phyloP scores from a whole-genome alignment of 2,113 vertebrate genomes.

The Sapayoa aenigma region DNA sequence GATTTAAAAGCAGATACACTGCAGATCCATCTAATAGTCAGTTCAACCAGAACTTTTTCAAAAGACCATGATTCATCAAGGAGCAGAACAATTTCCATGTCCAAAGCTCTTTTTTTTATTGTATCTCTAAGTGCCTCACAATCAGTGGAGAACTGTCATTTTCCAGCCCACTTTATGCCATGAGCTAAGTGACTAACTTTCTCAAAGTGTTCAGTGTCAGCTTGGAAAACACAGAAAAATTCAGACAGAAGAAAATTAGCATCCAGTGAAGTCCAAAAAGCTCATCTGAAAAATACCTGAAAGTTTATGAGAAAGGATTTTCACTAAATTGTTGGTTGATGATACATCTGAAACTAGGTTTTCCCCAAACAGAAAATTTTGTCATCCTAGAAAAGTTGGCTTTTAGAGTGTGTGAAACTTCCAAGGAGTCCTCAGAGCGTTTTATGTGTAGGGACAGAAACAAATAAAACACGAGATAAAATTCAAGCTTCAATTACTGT shows the following conservation, averaged over 20 bases:
- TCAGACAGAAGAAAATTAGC: constrained; percentile 6
- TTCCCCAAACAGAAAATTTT: background rate
- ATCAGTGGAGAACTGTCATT: constrained; percentile 41
- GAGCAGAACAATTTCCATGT: constrained; percentile 17
- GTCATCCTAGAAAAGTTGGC: background rate
- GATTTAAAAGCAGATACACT: background rate
- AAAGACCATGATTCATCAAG: constrained; percentile 9
- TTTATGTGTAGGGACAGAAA: background rate
- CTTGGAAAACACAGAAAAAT: constrained; percentile 23
- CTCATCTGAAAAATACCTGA: background rate
- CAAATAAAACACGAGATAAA: background rate
- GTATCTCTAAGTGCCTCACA: background rate
- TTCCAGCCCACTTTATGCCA: constrained; percentile 40
- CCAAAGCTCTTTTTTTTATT: background rate
- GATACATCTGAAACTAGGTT: background rate
- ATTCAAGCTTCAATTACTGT: background rate
- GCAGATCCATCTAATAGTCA: background rate
- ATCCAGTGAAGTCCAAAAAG: background rate
- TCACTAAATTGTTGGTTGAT: background rate
- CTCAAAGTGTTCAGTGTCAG: constrained; percentile 16
- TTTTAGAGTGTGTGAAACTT: background rate
- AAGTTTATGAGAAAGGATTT: background rate
- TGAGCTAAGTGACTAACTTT: constrained; percentile 40
- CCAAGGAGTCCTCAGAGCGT: background rate
- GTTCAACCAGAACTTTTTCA: background rate